phyloP scores from a whole-genome alignment of 2,113 vertebrate species.

The Riparia riparia region DNA sequence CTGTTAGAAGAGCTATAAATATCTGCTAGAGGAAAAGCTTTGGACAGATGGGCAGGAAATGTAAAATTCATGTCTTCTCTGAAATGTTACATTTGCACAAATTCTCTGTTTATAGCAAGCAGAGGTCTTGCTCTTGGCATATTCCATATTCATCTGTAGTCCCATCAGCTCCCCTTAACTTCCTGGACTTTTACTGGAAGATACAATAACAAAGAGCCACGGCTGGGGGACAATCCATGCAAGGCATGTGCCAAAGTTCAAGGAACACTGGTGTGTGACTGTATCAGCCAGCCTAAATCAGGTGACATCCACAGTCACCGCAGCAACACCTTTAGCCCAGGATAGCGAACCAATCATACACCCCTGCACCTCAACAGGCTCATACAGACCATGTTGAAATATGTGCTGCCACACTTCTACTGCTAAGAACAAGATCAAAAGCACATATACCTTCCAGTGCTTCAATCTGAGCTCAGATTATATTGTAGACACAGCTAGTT shows the following conservation, averaged over 20 bases:
- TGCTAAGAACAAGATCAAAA: neutral
- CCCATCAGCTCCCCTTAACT: neutral
- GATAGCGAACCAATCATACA: neutral
- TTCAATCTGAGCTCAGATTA: neutral
- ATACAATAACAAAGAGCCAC: neutral
- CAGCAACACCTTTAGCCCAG: neutral
- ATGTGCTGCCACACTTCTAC: neutral
- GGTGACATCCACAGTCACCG: accelerated
- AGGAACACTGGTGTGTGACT: neutral
- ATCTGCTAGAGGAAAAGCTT: neutral
- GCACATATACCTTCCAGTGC: neutral
- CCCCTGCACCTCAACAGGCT: neutral
- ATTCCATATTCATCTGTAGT: neutral
- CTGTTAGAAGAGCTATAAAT: neutral
- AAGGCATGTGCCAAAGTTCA: neutral
- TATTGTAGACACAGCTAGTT: neutral
- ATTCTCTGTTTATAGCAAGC: neutral
- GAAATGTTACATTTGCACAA: slow-evolving; percentile 55
- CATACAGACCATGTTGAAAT: neutral
- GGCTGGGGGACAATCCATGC: neutral
- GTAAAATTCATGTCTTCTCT: neutral
- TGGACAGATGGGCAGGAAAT: neutral
- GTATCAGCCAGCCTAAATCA: neutral
- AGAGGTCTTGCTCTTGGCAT: neutral
- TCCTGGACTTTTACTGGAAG: neutral